phyloP scores from a whole-genome alignment of 2,113 vertebrate genomes.

The Agapornis roseicollis region DNA sequence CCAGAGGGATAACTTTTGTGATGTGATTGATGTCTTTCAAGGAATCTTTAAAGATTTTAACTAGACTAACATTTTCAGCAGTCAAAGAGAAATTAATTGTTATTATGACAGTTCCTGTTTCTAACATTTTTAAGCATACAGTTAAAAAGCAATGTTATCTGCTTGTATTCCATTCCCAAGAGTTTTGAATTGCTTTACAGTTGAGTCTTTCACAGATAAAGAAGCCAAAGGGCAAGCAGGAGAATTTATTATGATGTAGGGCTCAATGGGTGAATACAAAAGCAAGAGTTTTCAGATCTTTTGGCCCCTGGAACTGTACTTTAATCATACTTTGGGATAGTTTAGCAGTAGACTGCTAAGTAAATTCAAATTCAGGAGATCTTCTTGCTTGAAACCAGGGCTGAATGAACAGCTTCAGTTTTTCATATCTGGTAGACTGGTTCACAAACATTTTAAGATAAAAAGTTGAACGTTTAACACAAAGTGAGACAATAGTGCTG shows the following conservation, averaged over 20 bases:
- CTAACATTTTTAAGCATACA: background rate
- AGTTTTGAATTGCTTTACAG: background rate
- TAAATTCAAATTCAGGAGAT: background rate
- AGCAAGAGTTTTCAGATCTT: background rate
- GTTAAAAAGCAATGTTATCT: background rate
- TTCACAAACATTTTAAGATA: background rate
- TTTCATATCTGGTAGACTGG: background rate
- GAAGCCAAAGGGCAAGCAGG: background rate
- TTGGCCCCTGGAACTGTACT: background rate
- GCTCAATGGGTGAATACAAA: background rate
- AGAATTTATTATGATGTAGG: background rate
- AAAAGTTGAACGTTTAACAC: background rate
- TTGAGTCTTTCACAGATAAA: background rate
- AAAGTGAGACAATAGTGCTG: background rate
- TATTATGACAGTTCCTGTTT: background rate
- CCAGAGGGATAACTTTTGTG: background rate
- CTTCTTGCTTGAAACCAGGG: background rate
- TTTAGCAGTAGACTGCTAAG: background rate
- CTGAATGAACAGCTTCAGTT: background rate
- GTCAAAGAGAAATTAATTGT: background rate
- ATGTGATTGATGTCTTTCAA: background rate
- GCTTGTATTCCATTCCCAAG: background rate
- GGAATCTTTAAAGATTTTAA: background rate
- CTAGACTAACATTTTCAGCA: background rate
- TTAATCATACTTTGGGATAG: background rate